Evolutionary conservation across 2,113 vertebrate genomes (phyloP).

Genomic region (Ondatra zibethicus): DNA sequence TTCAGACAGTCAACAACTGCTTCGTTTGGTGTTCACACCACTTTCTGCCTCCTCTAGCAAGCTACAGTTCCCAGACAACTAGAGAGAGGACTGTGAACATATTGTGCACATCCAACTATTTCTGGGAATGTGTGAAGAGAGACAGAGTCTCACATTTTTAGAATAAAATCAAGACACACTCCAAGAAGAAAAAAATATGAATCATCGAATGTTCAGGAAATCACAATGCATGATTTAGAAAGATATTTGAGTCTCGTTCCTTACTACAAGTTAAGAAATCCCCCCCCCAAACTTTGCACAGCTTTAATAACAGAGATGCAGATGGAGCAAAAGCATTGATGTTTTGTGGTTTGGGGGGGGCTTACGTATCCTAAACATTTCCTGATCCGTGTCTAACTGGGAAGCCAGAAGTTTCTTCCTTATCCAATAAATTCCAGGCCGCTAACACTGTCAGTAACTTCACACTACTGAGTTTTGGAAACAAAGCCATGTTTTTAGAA

Average conservation of each 20-base stretch:
- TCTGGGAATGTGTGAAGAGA: constrained; percentile 11
- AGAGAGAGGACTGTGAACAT: not conserved
- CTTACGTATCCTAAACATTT: constrained; percentile 79
- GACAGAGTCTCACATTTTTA: not conserved
- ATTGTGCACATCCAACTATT: not conserved
- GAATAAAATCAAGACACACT: constrained; percentile 38
- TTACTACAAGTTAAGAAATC: constrained; percentile 48
- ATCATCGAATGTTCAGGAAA: constrained; percentile 35
- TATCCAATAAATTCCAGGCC: constrained; percentile 73
- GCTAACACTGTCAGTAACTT: constrained; percentile 73
- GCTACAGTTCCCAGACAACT: constrained; percentile 10
- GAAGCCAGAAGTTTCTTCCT: constrained; percentile 80
- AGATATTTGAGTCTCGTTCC: constrained; percentile 49
- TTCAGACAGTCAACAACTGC: constrained; percentile 48
- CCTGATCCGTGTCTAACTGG: constrained; percentile 74
- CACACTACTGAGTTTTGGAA: constrained; percentile 62
- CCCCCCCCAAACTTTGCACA: constrained; percentile 71
- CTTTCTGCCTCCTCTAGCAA: not conserved
- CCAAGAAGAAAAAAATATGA: constrained; percentile 20
- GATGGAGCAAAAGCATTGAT: not conserved
- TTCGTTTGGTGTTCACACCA: constrained; percentile 65
- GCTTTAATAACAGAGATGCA: constrained; percentile 49
- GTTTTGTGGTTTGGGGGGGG: constrained; percentile 80
- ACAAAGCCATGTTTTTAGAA: constrained; percentile 59
- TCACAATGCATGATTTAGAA: constrained; percentile 10